These are phyloP conservation scores for Pseudoips prasinana DNA, from an alignment of 2,888 invertebrate species.

Conservation along the genomic window DNA sequence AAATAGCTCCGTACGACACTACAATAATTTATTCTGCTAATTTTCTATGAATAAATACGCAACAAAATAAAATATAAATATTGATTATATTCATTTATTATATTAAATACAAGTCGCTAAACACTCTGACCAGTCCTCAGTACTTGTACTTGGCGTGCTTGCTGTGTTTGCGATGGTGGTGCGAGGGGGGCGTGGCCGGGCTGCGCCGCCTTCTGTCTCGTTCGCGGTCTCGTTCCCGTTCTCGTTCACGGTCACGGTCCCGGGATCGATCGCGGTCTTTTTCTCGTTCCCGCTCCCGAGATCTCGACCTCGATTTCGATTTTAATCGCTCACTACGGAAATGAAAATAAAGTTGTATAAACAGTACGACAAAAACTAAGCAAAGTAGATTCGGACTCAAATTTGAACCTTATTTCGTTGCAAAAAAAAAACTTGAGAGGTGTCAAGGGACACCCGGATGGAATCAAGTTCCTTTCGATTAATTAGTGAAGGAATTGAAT, in stretches of 20 bases:
- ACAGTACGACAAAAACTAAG: too few relatives aligned
- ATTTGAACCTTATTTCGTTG: too few relatives aligned
- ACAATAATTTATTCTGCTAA: too few relatives aligned
- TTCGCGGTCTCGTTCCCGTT: conserved; percentile 49
- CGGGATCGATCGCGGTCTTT: conserved; percentile 44
- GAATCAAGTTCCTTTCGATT: too few relatives aligned
- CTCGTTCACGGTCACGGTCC: conserved; percentile 52
- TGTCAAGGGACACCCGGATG: too few relatives aligned
- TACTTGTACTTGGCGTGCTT: conserved; percentile 75
- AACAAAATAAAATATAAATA: conserved; percentile 2
- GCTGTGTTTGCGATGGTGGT: conserved; percentile 66
- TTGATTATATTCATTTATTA: conserved; percentile 19
- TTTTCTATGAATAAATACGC: too few relatives aligned
- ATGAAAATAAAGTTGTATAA: too few relatives aligned
- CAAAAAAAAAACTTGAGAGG: too few relatives aligned
- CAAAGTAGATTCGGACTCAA: too few relatives aligned
- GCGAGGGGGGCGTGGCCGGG: conserved; percentile 66
- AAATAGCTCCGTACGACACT: too few relatives aligned
- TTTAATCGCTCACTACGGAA: conserved; percentile 49
- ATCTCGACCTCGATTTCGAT: conserved; percentile 59
- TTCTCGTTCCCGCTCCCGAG: conserved; percentile 50
- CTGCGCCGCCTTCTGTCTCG: conserved; percentile 57
- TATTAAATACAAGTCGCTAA: conserved; percentile 17
- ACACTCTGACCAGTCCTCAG: conserved; percentile 25
- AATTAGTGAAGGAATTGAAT: too few relatives aligned